These are phyloP conservation scores for Ibidorhyncha struthersii DNA, from an alignment of 2,113 vertebrate genomes.

Conservation along the genomic window DNA sequence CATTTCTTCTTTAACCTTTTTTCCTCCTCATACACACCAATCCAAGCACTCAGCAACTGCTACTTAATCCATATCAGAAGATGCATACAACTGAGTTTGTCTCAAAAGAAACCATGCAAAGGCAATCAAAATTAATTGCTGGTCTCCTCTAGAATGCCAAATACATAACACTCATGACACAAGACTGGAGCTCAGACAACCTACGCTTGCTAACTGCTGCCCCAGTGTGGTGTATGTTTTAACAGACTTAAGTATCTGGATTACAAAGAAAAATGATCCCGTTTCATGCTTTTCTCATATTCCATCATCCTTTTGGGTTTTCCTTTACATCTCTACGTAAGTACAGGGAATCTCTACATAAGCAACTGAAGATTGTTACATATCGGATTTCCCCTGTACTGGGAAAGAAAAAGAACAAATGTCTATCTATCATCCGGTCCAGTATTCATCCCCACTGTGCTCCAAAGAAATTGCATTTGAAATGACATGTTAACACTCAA, in stretches of 20 bases:
- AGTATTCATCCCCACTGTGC: background rate
- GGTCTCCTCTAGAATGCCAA: background rate
- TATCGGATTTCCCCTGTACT: background rate
- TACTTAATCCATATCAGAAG: background rate
- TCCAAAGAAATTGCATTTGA: background rate
- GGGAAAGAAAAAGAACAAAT: background rate
- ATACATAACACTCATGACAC: background rate
- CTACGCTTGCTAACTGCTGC: constrained; percentile 72
- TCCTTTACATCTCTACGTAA: background rate
- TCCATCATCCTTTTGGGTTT: background rate
- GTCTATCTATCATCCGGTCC: background rate
- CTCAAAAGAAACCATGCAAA: background rate
- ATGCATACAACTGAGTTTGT: background rate
- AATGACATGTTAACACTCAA: background rate
- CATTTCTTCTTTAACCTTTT: background rate
- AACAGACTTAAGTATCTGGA: background rate
- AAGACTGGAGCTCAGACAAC: background rate
- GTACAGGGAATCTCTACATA: background rate
- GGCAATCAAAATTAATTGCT: background rate
- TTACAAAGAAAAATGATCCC: background rate
- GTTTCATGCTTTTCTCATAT: background rate
- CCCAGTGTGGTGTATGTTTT: constrained; percentile 66
- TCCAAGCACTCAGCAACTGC: background rate
- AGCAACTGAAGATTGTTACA: background rate
- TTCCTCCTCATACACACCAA: background rate